Evolutionary conservation across 2,113 vertebrate species (phyloP), one percentile per base, ranked within the genome.

Genomic region (Megaceryle torquata): DNA sequence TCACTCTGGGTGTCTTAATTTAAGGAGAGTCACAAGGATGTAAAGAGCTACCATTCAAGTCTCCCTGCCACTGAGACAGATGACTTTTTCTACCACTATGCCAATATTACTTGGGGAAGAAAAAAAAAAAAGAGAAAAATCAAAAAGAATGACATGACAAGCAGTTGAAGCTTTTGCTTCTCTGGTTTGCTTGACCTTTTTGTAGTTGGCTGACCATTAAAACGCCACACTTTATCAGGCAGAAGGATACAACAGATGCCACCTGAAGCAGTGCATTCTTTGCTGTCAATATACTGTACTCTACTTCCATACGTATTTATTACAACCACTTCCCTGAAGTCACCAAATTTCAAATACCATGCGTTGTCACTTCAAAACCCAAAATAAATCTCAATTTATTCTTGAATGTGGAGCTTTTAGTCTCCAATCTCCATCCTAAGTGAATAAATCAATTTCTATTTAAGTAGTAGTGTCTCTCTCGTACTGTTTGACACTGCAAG

Each of bases 361-460:
- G 71, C 89, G 69, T 94, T 97, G 97, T 97, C 94, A 96, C 90
- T 96, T 88, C 48, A 70, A 93, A 95, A 67, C 86, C 50, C 56
- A 48, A 85, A 96, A 91, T 97, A 96, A 93, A 97, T 97, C 92
- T 97, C 91, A 95, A 95, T 98, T 95, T 89, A 88, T 87, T 80
- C 94, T 86, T 33, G 71, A 85, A 93, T 70, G 68, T 9, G 25
- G 82, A 93, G 87, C 78, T 96, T 96, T 96, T 92, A 89, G 81
- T 60, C 35, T 88, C 82, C 88, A 69, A 60, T 54, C 83, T 89
- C 94, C 82, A 72, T 88, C 84, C 33, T 88, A 81, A 96, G 82
- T 91, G 93, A 97, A 95, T 88, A 95, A 97, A 97, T 97, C 89
- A 96, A 97, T 97, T 97, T 80, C 79, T 89, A 91, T 95, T 96